Evolutionary conservation across 2,888 invertebrate genomes (phyloP), one percentile per base, ranked within the genome.

Genomic region (Morpho deidamia): DNA sequence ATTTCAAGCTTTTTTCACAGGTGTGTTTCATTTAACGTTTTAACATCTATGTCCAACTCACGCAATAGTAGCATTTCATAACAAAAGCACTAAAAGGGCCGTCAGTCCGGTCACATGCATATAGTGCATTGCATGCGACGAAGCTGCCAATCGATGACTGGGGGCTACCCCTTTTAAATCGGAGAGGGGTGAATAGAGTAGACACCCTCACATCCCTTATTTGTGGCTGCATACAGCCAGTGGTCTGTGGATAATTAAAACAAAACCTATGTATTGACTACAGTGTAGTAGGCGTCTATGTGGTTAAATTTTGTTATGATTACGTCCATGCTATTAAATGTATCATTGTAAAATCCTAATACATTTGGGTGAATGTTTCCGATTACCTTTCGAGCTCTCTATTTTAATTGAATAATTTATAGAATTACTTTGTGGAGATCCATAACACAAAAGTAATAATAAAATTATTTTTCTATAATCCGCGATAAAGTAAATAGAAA

Each of bases 101-200:
- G 40, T 56, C 42, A 43, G 34, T 41, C 40, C 41, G 41, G 2
- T 10, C 56, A 53, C 50, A 55, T 57, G 50, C 53, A 61, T 68
- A 70, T 70, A 73, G 74, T 79, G 74, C 80, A 82, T 82, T 81
- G 78, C 77, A 81, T 80, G 73, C 75, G 68, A 67, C 66, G 68
- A 69, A 71, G 67, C 66, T 61, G 61, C 67, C 74, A 62, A 62
- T 62, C 60, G 62, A 60, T 62, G 62, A 58, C 44, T 42, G 58
- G 58, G 55, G 47, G 47, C 10, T 47, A 32, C 42, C 51, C 53
- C 49, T 49, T 48, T 23, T n/a, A 8, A 11, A 37, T 14, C 8
- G 40, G 51, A 12, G 11, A 37, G 12, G 44, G 47, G 43, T 33
- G 7, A 40, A 32, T 33, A 42, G 41, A 41, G 41, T 14, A 43